Evolutionary conservation across 2,888 invertebrate species (phyloP).

Genomic region (Dorcus hopei): DNA sequence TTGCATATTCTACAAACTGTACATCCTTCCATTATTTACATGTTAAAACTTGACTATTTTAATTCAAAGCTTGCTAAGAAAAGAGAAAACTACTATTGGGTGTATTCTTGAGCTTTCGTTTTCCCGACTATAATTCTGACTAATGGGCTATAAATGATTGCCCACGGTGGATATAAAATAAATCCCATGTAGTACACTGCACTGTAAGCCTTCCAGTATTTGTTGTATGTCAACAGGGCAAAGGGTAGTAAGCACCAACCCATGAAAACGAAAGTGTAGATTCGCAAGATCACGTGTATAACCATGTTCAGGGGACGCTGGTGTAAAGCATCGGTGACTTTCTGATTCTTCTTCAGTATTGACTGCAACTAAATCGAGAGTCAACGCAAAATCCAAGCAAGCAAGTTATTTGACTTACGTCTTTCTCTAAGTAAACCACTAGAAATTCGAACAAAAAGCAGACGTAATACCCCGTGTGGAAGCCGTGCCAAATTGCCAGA

Average conservation of each 20-base stretch:
- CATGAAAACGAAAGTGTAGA: conserved; percentile 78
- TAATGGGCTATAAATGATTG: conserved; percentile 56
- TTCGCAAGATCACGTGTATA: conserved; percentile 60
- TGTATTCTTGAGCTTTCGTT: background rate
- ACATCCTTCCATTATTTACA: too few relatives aligned
- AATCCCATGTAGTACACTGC: conserved; percentile 70
- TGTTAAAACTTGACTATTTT: too few relatives aligned
- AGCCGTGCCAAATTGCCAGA: conserved; percentile 95
- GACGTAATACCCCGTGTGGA: conserved; percentile 90
- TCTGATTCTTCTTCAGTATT: conserved; percentile 54
- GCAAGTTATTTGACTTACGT: conserved; percentile 55
- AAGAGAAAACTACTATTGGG: too few relatives aligned
- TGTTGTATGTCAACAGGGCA: conserved; percentile 64
- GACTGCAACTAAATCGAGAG: conserved; percentile 53
- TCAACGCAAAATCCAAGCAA: background rate
- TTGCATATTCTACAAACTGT: too few relatives aligned
- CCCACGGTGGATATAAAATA: conserved; percentile 64
- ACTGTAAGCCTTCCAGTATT: conserved; percentile 64
- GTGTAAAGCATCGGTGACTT: conserved; percentile 51
- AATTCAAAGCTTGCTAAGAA: too few relatives aligned
- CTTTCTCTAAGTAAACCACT: conserved; percentile 81
- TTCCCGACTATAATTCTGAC: conserved; percentile 3
- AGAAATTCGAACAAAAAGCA: conserved; percentile 90
- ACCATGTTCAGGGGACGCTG: conserved; percentile 37
- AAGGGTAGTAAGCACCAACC: conserved; percentile 80